Evolutionary conservation across 2,888 invertebrate genomes (phyloP), one percentile per base, ranked within the genome.

Genomic region (Meteorus colon): DNA sequence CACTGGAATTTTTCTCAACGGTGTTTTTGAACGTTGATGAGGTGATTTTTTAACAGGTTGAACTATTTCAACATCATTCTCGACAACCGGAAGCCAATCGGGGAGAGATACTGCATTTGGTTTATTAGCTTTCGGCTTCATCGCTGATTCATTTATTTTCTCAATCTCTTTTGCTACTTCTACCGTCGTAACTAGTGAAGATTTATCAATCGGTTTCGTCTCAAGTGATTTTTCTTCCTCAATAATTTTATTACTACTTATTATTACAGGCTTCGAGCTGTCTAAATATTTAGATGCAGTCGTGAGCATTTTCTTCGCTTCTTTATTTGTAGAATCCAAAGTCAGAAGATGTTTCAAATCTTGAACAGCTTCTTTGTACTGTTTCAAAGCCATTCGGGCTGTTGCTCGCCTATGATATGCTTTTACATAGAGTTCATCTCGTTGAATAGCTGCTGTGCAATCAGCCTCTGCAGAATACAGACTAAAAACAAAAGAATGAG

Each of bases 401-500:
- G 93, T 92, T 82, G 96, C 96, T 81, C 98, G 92, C 1, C 98
- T 92, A 81, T 95, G 94, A 79, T 95, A 92, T 0, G 97, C 97
- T 90, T 98, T 98, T 0, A 95, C 93, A 82, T 97, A 97, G 0
- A 92, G 92, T 0, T 93, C 91, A 87, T 98, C 96, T 6, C 97
- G 90, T 76, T 93, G 91, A 2, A 98, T 90, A 0, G 98, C 96
- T 74, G 92, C 91, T 0, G 94, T 94, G 85, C 97, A 97, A 89
- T 98, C 98, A 0, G 92, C 91, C 84, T 96, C 94, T 0, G 96
- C 95, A 86, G 92, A 92, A 79, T 93, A 91, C 65, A 93, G 93
- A 78, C 95, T 95, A 84, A 59, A 74, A 60, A 65, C 10, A 41
- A 10, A 37, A 48, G 12, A 27, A 63, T 68, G 14, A 55, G 16